A percentile compares a stretch with the other conserved stretches of the same genome.
These are phyloP conservation scores for Chrysomela aeneicollis DNA, from an alignment of 2,888 invertebrate genomes.

Conservation along the genomic window DNA sequence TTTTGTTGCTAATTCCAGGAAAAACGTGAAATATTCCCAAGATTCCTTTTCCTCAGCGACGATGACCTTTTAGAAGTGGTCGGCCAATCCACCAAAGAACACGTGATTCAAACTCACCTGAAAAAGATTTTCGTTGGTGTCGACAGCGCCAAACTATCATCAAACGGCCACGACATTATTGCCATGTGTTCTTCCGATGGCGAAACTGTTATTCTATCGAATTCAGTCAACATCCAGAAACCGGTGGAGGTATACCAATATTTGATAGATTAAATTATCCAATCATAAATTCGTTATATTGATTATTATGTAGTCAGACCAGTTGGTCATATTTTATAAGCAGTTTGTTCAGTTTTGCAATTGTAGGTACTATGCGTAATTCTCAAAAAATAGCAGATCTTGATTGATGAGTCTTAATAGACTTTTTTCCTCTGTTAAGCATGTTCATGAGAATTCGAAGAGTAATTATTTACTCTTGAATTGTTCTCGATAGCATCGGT, in stretches of 20 bases:
- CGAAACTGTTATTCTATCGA: slow-evolving; percentile 74
- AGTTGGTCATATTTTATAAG: no score
- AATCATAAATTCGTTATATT: no score
- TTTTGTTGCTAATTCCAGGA: slow-evolving; percentile 75
- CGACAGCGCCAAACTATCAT: slow-evolving; percentile 74
- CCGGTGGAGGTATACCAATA: slow-evolving; percentile 74
- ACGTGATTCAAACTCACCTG: slow-evolving; percentile 91
- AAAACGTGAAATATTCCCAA: slow-evolving; percentile 91
- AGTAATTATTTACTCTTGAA: no score
- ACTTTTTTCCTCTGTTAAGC: no score
- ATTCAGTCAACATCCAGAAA: slow-evolving; percentile 74
- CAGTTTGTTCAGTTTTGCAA: no score
- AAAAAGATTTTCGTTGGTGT: slow-evolving; percentile 96
- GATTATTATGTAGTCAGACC: no score
- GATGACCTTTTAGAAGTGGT: slow-evolving; percentile 96
- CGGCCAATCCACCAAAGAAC: slow-evolving; percentile 89
- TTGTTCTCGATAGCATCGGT: no score
- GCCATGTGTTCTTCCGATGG: slow-evolving; percentile 80
- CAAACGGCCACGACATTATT: slow-evolving; percentile 61
- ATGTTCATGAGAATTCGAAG: no score
- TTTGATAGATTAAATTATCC: background rate
- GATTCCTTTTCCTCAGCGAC: slow-evolving; percentile 97
- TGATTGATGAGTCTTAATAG: no score
- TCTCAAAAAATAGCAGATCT: no score
- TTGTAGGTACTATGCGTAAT: no score